These are phyloP conservation scores for Automeris io DNA, from an alignment of 2,888 invertebrate genomes.

Conservation along the genomic window DNA sequence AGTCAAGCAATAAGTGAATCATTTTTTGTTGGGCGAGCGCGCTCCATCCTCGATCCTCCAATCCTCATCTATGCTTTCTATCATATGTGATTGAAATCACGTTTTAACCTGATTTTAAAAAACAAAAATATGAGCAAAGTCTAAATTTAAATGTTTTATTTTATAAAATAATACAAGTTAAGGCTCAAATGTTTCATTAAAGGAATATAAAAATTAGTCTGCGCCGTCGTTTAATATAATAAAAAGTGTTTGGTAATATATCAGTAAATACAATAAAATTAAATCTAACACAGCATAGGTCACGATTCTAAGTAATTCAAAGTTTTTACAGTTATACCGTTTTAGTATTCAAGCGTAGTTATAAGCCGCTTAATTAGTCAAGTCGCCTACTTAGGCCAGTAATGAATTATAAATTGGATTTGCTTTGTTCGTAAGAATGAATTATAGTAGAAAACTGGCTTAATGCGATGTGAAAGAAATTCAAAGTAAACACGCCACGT, in stretches of 20 bases:
- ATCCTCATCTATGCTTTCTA: no score
- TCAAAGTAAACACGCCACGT: no score
- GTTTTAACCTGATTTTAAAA: no score
- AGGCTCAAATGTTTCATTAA: neutral
- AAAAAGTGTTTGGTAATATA: neutral
- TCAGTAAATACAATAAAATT: neutral
- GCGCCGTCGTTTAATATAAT: neutral
- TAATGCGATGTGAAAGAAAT: no score
- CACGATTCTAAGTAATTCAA: conserved; percentile 5
- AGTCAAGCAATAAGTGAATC: no score
- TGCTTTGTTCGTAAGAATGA: neutral
- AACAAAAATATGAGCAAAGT: no score
- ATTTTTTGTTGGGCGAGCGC: no score
- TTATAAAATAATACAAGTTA: no score
- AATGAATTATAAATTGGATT: neutral
- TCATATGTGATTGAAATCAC: no score
- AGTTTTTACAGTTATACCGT: neutral
- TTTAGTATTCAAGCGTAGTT: neutral
- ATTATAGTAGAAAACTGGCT: no score
- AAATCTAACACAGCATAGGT: neutral
- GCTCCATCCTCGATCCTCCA: no score
- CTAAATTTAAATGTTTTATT: no score
- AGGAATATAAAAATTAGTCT: neutral
- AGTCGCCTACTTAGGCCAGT: neutral
- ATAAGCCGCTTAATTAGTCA: neutral